Base-by-base conservation (phyloP, 1,140 invertebrate genomes). In the Sitophilus oryzae region DNA sequence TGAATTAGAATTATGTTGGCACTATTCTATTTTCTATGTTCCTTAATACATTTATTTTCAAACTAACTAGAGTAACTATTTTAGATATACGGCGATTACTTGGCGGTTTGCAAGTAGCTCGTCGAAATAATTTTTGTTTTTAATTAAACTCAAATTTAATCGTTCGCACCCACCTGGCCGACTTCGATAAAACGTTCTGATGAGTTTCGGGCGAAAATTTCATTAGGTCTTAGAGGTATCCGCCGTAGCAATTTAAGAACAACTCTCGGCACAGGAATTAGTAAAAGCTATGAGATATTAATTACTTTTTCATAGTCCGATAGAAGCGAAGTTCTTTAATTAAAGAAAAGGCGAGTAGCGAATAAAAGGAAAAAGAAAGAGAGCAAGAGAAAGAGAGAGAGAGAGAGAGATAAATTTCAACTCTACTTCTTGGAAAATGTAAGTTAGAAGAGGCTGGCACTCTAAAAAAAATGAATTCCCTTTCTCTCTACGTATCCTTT, bases 251-350 rank as follows among this genome's bases (percentile, higher is more conserved):
- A 30, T 30, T 30, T 30, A 41, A 19, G 36, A 38, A 38, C 36
- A n/a, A 9, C 5, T n/a, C 9, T 15, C 14, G 3, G 9, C 9
- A 34, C 9, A 9, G 36, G 15, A 38, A n/a, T 38, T n/a, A 9
- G 9, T 15, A 38, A 15, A 38, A 5, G 9, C 16, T 41, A 41
- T 41, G 16, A 4, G 38, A 41, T 41, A 41, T 41, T 41, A 41
- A 41, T 41, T 41, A 41, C 38, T 16, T 41, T 41, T 41, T 41
- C 18, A 41, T 41, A 41, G 38, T 41, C 18, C 16, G 18, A 41
- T 16, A 41, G 16, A 30, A 11, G n/a, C n/a, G n/a, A 11, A 41
- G 38, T 41, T 41, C 38, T 41, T 41, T 41, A 41, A 41, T 41
- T 41, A 41, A 41, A 18, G 18, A 15, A 38, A 15, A 38, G 5